Conservation (phyloP, 2,113 vertebrate genomes). For the Phaethon lepturus region DNA sequence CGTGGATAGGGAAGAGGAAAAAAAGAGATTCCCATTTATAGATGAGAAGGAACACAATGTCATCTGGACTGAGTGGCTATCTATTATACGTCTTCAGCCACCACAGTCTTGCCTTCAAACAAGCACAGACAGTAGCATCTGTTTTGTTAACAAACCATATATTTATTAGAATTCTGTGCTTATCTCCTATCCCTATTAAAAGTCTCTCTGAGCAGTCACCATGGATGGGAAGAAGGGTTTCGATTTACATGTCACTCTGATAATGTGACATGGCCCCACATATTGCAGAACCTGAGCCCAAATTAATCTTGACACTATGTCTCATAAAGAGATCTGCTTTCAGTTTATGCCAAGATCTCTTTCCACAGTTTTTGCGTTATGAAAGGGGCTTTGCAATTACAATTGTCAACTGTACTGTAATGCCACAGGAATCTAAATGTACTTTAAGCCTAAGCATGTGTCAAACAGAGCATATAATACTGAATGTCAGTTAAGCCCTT, state of each 20-base stretch:
- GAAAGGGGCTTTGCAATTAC: slow-evolving; percentile 16
- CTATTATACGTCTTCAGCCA: neutral
- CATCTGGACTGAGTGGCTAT: neutral
- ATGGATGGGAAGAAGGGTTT: neutral
- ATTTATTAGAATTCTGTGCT: neutral
- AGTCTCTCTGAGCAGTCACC: neutral
- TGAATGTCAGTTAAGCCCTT: neutral
- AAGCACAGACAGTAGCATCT: neutral
- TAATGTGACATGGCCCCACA: neutral
- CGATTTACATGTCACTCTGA: neutral
- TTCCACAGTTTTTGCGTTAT: neutral
- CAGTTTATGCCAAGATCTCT: neutral
- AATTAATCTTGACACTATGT: neutral
- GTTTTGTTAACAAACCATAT: neutral
- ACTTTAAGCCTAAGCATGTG: slow-evolving; percentile 19
- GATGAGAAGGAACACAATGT: neutral
- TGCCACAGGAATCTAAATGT: neutral
- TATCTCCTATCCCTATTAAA: neutral
- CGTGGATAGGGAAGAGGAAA: neutral
- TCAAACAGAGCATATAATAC: slow-evolving; percentile 14
- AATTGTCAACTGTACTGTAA: neutral
- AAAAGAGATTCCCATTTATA: neutral
- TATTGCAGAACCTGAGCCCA: neutral
- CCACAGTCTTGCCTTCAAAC: neutral
- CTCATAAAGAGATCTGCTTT: neutral